Evolutionary conservation across 1,140 invertebrate species (phyloP), one percentile per base, ranked within the genome.

Genomic region (Argopecten irradians): DNA sequence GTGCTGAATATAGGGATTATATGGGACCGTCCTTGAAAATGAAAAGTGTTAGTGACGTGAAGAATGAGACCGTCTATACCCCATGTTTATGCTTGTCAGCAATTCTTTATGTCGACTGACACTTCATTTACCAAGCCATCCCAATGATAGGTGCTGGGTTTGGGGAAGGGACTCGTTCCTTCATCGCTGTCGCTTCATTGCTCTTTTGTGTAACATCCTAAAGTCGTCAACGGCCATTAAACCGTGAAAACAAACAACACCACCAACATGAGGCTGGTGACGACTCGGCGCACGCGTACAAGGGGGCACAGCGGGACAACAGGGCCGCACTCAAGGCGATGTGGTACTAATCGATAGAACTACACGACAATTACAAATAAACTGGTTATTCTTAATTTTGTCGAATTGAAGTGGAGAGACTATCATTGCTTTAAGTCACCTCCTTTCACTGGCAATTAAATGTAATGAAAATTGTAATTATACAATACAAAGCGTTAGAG

Each of bases 401-500:
- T 86, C 85, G 83, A 71, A 86, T 89, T 46, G 55, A 85, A 82
- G 85, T 85, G 34, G 82, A 85, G 33, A 86, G 36, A 43, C 85
- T 19, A 89, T 86, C 35, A 89, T 89, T 84, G 71, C 32, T 46
- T 86, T 28, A 83, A 83, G 85, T 82, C 83, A 85, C 33, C 43
- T 43, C 55, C 85, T 90, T 90, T 90, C 87, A 91, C 82, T 89
- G 84, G 19, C 86, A 86, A 91, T 91, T 89, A 88, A 87, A 85
- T 87, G 84, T 87, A 88, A 91, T 87, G 86, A 84, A 89, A 89
- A 86, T 86, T 88, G 82, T 88, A 89, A 91, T 91, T 89, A 87
- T 35, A 89, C 86, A 46, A 89, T 87, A 87, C 90, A 89, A 88
- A 71, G 39, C 71, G 22, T 16, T 46, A 89, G 85, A 89, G 82